These are phyloP conservation scores for Sisor rabdophorus DNA, from an alignment of 2,113 vertebrate genomes.

Conservation along the genomic window DNA sequence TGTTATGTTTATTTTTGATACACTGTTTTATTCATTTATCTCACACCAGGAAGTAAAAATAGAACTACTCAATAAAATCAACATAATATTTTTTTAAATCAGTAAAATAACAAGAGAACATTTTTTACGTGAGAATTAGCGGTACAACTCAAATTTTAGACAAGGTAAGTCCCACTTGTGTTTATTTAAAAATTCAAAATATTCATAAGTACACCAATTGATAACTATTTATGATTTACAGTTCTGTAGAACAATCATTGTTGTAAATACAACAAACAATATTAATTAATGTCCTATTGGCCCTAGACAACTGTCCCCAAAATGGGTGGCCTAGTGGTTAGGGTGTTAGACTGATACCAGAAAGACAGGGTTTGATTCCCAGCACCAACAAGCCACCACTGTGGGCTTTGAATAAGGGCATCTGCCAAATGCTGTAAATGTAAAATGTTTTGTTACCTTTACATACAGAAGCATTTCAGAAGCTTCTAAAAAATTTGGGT, in stretches of 20 bases:
- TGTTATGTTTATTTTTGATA: conserved; percentile 20
- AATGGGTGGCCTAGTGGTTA: no score
- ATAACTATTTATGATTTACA: neutral
- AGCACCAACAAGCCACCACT: no score
- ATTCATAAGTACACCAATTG: neutral
- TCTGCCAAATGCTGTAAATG: no score
- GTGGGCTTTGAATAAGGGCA: no score
- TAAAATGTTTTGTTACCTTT: neutral
- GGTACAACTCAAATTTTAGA: neutral
- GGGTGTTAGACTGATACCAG: no score
- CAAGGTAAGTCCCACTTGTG: neutral
- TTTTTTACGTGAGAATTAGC: neutral
- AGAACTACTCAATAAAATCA: neutral
- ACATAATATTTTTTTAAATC: neutral
- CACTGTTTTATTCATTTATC: conserved; percentile 6
- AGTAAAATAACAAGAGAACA: neutral
- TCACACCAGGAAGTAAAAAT: neutral
- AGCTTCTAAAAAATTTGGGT: no score
- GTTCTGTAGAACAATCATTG: neutral
- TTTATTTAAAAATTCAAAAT: neutral
- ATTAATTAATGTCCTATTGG: neutral
- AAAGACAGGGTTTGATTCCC: no score
- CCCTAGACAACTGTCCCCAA: neutral
- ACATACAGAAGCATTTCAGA: neutral
- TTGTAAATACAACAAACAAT: neutral